These are phyloP conservation scores for Apodemia duryi DNA, from an alignment of 2,888 invertebrate genomes.

Conservation along the genomic window DNA sequence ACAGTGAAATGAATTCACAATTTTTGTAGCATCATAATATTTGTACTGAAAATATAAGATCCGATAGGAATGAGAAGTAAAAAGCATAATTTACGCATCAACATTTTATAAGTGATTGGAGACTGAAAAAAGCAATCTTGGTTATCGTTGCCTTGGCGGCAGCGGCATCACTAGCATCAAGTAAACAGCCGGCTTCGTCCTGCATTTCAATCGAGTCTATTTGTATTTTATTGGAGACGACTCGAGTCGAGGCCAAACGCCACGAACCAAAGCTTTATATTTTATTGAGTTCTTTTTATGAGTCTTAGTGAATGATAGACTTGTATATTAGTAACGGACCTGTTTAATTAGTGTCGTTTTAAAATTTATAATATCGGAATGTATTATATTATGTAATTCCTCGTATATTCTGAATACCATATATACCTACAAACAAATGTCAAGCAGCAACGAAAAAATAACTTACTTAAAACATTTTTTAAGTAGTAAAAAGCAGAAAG, in stretches of 20 bases:
- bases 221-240: slow-evolving; percentile 72
- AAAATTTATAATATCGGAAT: too few species aligned
- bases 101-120: slow-evolving; percentile 65
- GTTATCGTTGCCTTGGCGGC: slow-evolving; percentile 53
- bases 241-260: slow-evolving; percentile 46
- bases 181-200: slow-evolving; percentile 65
- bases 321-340: slow-evolving; percentile 45
- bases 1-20: too few species aligned
- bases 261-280: slow-evolving; percentile 56
- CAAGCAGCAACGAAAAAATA: too few species aligned
- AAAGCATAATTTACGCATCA: slow-evolving; percentile 50
- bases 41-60: background rate
- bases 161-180: slow-evolving; percentile 52
- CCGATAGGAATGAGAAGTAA: background rate
- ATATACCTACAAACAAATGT: too few species aligned
- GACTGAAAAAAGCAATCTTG: slow-evolving; percentile 70
- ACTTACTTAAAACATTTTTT: too few species aligned
- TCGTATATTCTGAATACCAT: too few species aligned
- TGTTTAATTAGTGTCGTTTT: slow-evolving; percentile 42
- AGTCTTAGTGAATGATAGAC: slow-evolving; percentile 48
- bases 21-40: too few species aligned
- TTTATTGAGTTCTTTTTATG: slow-evolving; percentile 67
- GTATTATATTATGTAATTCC: too few species aligned
- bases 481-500: too few species aligned
- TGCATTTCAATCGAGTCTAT: slow-evolving; percentile 74